Evolutionary conservation across 2,113 vertebrate species (phyloP).

Genomic region (Motacilla alba): DNA sequence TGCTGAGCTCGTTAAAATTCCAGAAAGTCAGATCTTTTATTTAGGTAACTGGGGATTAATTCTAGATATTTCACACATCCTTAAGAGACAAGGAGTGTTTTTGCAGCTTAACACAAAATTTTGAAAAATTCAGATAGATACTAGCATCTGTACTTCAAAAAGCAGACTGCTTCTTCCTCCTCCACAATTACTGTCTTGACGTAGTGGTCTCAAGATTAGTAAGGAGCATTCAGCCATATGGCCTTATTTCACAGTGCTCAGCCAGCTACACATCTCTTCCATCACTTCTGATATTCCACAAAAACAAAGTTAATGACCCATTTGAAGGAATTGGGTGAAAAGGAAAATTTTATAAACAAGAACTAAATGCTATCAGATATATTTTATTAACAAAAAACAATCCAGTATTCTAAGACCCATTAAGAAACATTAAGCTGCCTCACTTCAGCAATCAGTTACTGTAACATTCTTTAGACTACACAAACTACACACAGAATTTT

Average conservation of each 20-base stretch:
- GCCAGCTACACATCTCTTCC: not conserved
- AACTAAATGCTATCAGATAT: not conserved
- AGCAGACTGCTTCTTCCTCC: not conserved
- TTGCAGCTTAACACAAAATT: not conserved
- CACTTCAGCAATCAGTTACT: not conserved
- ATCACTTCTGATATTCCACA: not conserved
- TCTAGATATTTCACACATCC: not conserved
- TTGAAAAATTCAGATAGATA: not conserved
- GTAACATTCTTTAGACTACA: not conserved
- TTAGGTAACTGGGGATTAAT: not conserved
- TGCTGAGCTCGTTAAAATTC: not conserved
- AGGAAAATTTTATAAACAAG: not conserved
- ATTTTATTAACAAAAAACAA: not conserved
- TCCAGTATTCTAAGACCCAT: not conserved
- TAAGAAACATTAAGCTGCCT: not conserved
- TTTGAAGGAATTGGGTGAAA: not conserved
- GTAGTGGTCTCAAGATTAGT: not conserved
- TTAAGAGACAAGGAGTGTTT: not conserved
- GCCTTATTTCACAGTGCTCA: not conserved
- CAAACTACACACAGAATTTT: fast-evolving
- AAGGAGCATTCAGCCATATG: not conserved
- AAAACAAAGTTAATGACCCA: not conserved
- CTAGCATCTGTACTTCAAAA: not conserved
- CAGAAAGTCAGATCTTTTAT: not conserved
- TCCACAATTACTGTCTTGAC: not conserved